A percentile compares a stretch with the other conserved stretches of the same genome.
Conservation (phyloP, 2,888 invertebrate genomes). For the Apodemia hepburni region DNA sequence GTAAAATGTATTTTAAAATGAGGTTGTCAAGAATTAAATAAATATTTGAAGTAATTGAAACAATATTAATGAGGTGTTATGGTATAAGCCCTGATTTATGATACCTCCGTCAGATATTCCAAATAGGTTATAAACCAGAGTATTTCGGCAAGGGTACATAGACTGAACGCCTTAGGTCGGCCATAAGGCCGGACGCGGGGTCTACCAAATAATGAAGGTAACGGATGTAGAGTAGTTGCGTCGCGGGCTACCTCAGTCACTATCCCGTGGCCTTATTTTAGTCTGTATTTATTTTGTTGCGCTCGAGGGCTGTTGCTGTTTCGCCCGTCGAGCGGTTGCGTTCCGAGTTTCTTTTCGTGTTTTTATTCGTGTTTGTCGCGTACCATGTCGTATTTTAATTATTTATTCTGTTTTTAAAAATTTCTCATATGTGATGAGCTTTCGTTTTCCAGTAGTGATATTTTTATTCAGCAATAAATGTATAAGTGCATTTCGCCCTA, state of each 20-base stretch:
- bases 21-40: too few species aligned
- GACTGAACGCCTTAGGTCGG: constrained; percentile 14
- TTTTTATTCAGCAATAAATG: constrained; percentile 77
- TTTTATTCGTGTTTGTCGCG: constrained; percentile 60
- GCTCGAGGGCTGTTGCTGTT: constrained; percentile 75
- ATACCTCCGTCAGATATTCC: not conserved
- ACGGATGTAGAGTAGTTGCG: constrained; percentile 59
- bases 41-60: too few species aligned
- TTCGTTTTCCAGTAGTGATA: constrained; percentile 79
- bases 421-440: constrained; percentile 68
- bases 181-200: constrained; percentile 25
- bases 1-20: too few species aligned
- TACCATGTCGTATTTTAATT: constrained; percentile 63
- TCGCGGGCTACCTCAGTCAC: constrained; percentile 77
- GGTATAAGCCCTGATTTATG: not conserved
- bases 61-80: not conserved
- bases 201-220: constrained; percentile 52
- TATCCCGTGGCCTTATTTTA: constrained; percentile 72
- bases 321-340: constrained; percentile 62
- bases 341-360: constrained; percentile 69
- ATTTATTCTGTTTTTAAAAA: constrained; percentile 67
- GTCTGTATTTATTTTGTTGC: constrained; percentile 74
- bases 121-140: not conserved
- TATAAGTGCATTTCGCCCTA: constrained; percentile 73
- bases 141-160: not conserved